Base-by-base conservation (phyloP, 2,888 invertebrate genomes). In the Boloria selene region DNA sequence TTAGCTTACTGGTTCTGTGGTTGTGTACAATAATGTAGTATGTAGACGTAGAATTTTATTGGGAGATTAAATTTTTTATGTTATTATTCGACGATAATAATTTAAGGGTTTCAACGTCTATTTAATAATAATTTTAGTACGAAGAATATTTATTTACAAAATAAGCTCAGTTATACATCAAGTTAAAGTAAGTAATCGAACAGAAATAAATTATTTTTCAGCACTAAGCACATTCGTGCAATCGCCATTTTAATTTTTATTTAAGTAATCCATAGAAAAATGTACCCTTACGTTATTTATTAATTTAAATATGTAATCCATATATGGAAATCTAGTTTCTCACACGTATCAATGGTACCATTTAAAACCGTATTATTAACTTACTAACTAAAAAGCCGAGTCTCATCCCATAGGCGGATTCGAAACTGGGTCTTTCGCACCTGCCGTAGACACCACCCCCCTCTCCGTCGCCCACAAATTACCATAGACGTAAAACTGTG, bases 1-100 rank as follows among this genome's bases (percentile, higher is more conserved):
- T 77, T 72, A 75, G 76, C 74, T 73, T 73, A 73, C 74, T 72
- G 71, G 73, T 71, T 68, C 51, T 70, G 70, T 71, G 75, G 75
- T 75, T 73, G 64, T 64, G 71, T 72, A 66, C 17, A 42, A 17
- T 56, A 56, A 7, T 42, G 44, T 44, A 13, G 10, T 17, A 38
- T 53, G 38, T 38, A 45, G 4, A 22, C 13, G 6, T 22, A 45
- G 22, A 45, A 14, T 45, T 56, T 49, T 45, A 56, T 44, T 45
- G 22, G 18, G 18, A 22, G 56, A 56, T 56, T 56, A 45, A 3
- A 6, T n/a, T 54, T 54, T 54, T 52, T 44, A 53, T 53, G 44
- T 44, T 44, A 42, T 55, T 14, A 18, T 44, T 56, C 18, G 38
- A 14, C 22, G 5, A 54, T 54, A 54, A 54, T 54, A 52, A 13